phyloP scores from a whole-genome alignment of 2,113 vertebrate species.

The Paramisgurnus dabryanus region DNA sequence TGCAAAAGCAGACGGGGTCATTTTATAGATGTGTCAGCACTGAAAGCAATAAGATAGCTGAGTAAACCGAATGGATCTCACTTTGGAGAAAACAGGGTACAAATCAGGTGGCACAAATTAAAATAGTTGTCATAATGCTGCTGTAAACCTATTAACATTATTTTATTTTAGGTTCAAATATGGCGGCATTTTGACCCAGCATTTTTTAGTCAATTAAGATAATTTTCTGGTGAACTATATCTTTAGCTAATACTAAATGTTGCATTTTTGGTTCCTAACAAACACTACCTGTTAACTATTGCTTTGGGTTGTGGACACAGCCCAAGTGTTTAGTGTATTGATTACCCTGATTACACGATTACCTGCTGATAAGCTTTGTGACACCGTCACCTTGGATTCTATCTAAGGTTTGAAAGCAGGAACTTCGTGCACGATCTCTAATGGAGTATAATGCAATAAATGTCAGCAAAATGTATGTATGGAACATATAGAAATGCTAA shows the following conservation, averaged over 20 bases:
- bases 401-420: background rate
- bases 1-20: slow-evolving; percentile 5
- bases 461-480: background rate
- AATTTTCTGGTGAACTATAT: too few species aligned
- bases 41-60: slow-evolving; percentile 32
- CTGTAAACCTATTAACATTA: too few species aligned
- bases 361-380: background rate
- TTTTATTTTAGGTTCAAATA: too few species aligned
- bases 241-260: too few species aligned
- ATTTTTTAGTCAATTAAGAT: too few species aligned
- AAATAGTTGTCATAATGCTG: background rate
- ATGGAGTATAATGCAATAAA: background rate
- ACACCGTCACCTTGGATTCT: background rate
- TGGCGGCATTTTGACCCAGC: too few species aligned
- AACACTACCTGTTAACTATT: background rate
- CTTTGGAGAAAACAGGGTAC: background rate
- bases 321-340: background rate
- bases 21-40: slow-evolving; percentile 35
- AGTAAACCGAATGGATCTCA: slow-evolving; percentile 9
- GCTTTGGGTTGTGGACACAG: background rate
- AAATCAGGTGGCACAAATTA: background rate
- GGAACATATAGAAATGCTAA: slow-evolving; percentile 24
- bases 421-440: background rate
- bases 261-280: too few species aligned
- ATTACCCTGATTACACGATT: background rate